A percentile compares a stretch with the other conserved stretches of the same genome.
These are phyloP conservation scores for Hipposideros armiger DNA, from an alignment of 2,113 vertebrate species.

Conservation along the genomic window DNA sequence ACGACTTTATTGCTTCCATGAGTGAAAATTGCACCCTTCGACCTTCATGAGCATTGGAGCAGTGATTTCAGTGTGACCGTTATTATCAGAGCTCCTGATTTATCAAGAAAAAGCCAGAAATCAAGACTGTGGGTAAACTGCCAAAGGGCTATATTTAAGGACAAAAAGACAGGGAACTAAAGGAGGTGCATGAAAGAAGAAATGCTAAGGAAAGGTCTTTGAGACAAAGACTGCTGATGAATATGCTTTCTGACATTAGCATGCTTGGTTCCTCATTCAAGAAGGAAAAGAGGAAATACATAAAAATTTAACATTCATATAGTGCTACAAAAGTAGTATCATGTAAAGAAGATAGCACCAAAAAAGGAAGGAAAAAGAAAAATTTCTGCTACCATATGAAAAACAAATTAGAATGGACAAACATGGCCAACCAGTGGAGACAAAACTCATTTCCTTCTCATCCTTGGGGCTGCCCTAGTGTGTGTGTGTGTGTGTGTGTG, in stretches of 20 bases:
- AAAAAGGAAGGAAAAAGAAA: neutral
- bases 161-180: neutral
- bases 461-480: neutral
- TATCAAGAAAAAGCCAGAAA: conserved; percentile 17
- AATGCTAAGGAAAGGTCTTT: neutral
- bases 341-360: neutral
- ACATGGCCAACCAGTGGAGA: neutral
- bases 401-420: conserved; percentile 4
- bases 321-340: conserved; percentile 18
- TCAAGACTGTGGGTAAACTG: neutral
- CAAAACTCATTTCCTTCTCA: neutral
- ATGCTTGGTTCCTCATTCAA: neutral
- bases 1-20: neutral
- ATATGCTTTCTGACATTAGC: neutral
- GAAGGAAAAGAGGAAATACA: neutral
- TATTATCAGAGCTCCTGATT: neutral
- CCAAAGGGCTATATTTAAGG: neutral
- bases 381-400: neutral
- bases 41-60: neutral
- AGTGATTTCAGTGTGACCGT: neutral
- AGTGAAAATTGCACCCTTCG: neutral
- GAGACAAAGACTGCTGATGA: neutral
- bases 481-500: neutral
- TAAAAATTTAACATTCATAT: neutral
- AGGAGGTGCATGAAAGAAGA: neutral